phyloP scores from a whole-genome alignment of 1,140 invertebrate genomes.

The Papilio polytes region DNA sequence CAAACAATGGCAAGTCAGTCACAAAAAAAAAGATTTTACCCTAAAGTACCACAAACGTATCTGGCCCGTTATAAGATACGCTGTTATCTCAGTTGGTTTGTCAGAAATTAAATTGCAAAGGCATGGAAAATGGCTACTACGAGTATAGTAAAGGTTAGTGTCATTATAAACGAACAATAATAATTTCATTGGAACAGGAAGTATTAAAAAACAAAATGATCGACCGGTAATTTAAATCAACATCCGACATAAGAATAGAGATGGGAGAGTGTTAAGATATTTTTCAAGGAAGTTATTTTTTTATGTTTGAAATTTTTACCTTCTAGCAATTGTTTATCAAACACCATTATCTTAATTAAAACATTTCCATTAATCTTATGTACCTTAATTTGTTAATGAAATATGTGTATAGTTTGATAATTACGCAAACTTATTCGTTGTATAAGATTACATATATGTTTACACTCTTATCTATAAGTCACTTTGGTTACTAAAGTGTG shows the following conservation, averaged over 20 bases:
- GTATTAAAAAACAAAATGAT: background rate
- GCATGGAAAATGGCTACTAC: background rate
- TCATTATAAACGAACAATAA: background rate
- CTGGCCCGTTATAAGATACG: background rate
- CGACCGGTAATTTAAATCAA: background rate
- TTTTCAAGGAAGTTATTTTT: background rate
- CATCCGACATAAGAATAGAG: background rate
- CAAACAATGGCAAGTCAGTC: no score
- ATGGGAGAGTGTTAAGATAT: background rate
- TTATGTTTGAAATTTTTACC: background rate
- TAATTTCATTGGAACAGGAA: background rate
- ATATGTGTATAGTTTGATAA: slow-evolving; percentile 8
- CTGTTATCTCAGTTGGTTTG: background rate
- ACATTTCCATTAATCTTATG: background rate
- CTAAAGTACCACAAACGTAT: background rate
- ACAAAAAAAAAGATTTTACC: no score
- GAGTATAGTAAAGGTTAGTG: background rate
- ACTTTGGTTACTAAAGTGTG: background rate
- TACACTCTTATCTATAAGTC: background rate
- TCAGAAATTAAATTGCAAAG: background rate
- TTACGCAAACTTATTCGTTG: slow-evolving; percentile 3
- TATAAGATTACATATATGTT: background rate
- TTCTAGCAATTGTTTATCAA: background rate
- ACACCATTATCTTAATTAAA: background rate
- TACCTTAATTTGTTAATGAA: slow-evolving; percentile 17